Evolutionary conservation across 2,888 invertebrate species (phyloP).

Genomic region (Nephrotoma appendiculata): DNA sequence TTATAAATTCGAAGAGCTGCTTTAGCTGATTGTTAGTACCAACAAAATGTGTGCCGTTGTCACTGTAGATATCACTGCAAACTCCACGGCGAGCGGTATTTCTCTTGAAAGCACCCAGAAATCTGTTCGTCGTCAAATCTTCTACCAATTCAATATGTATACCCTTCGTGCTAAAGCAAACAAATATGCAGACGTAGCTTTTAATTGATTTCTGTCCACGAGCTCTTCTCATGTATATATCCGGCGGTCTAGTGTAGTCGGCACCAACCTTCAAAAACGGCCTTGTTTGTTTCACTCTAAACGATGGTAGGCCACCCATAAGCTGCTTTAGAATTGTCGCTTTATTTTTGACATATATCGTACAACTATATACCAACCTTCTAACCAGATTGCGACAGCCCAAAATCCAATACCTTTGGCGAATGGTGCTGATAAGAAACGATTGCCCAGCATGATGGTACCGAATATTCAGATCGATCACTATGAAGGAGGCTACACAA

Average conservation of each 20-base stretch:
- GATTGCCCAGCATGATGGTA: slow-evolving; percentile 13
- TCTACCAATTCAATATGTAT: neutral
- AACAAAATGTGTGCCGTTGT: no score
- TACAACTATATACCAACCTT: slow-evolving; percentile 7
- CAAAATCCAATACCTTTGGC: slow-evolving; percentile 15
- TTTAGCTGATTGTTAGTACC: slow-evolving; percentile 7
- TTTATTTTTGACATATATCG: slow-evolving; percentile 6
- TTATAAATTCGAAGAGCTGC: no score
- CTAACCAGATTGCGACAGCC: slow-evolving; percentile 4
- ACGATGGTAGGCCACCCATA: slow-evolving; percentile 17
- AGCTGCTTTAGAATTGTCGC: slow-evolving; percentile 6
- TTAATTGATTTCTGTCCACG: slow-evolving; percentile 14
- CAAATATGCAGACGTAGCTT: slow-evolving; percentile 17
- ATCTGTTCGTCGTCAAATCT: slow-evolving; percentile 14
- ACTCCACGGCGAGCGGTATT: no score
- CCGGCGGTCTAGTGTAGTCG: slow-evolving; percentile 14
- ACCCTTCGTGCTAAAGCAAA: slow-evolving; percentile 16
- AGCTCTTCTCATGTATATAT: slow-evolving; percentile 8
- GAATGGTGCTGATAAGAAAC: slow-evolving; percentile 9
- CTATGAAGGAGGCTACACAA: neutral
- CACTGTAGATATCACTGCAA: no score
- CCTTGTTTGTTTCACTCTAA: neutral
- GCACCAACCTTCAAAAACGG: slow-evolving; percentile 12
- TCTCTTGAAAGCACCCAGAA: slow-evolving; percentile 14
- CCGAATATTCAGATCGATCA: slow-evolving; percentile 5